A percentile compares a stretch with the other conserved stretches of the same genome.
These are phyloP conservation scores for Dyspetes luteomarginatus DNA, from an alignment of 2,888 invertebrate species.

Conservation along the genomic window DNA sequence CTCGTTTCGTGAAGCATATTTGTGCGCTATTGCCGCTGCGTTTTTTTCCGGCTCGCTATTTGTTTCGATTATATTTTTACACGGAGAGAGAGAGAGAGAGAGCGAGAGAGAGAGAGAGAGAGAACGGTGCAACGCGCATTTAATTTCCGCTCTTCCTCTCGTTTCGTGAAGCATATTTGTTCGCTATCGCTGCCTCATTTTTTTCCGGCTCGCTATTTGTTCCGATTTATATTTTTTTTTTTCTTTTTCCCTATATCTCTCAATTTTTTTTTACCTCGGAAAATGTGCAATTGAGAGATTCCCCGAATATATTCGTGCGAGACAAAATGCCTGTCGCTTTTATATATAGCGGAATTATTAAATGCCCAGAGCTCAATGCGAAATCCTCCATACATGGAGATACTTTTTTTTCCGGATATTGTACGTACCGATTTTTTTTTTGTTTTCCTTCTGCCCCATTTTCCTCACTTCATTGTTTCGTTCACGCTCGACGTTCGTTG, in stretches of 20 bases:
- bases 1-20: constrained; percentile 9
- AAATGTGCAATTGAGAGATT: constrained; percentile 65
- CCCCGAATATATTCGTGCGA: constrained; percentile 46
- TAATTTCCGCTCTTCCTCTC: constrained; percentile 12
- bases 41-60: constrained; percentile 13
- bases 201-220: constrained; percentile 13
- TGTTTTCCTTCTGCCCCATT: constrained; percentile 13
- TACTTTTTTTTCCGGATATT: constrained; percentile 51
- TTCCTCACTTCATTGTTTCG: constrained; percentile 48
- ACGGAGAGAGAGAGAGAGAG: background rate
- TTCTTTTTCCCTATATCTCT: background rate
- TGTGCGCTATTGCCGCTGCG: background rate
- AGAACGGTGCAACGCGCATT: constrained; percentile 4
- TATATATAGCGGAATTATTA: constrained; percentile 26
- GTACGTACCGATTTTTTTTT: constrained; percentile 12
- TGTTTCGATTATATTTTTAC: constrained; percentile 1
- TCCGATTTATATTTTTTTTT: constrained; percentile 7
- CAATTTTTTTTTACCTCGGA: background rate
- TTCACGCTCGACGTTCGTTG: constrained; percentile 46
- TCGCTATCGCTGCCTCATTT: background rate
- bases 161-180: constrained; percentile 2
- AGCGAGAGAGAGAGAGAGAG: background rate
- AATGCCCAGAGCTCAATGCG: constrained; percentile 22
- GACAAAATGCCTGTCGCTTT: background rate
- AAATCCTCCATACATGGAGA: background rate